Evolutionary conservation across 2,113 vertebrate species (phyloP).

Genomic region (Caloenas nicobarica): DNA sequence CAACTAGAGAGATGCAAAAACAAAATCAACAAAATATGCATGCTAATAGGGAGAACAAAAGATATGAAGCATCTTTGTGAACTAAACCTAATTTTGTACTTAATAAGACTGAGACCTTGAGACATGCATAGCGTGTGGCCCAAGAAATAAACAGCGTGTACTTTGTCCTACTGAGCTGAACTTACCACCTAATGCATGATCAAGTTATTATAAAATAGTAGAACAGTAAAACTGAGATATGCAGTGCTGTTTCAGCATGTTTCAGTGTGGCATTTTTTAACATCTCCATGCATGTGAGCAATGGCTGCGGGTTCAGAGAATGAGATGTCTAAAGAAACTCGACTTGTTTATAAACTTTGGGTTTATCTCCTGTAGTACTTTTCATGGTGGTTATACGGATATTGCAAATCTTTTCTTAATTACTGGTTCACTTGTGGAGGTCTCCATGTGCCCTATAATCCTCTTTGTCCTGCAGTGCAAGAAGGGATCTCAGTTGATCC

Average conservation of each 20-base stretch:
- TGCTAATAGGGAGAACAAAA: neutral
- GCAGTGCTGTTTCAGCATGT: rapidly evolving
- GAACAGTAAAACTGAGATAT: neutral
- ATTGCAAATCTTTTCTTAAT: neutral
- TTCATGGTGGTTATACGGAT: neutral
- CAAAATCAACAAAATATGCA: neutral
- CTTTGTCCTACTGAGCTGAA: neutral
- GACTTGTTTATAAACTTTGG: neutral
- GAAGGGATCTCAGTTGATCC: neutral
- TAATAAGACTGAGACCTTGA: neutral
- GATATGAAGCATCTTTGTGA: neutral
- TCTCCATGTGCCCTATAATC: rapidly evolving
- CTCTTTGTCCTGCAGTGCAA: neutral
- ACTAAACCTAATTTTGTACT: neutral
- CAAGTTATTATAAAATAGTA: neutral
- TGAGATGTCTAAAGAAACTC: neutral
- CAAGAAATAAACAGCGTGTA: neutral
- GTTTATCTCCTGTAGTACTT: neutral
- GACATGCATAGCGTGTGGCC: neutral
- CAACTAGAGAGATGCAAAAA: neutral
- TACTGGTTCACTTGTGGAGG: neutral
- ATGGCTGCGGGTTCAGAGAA: neutral
- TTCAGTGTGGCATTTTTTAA: neutral
- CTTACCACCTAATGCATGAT: neutral
- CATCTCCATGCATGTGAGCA: neutral